Percentiles rank a stretch among this genome's conserved stretches.
Conservation (phyloP, 2,888 invertebrate species). For the Drosophila antonietae region DNA sequence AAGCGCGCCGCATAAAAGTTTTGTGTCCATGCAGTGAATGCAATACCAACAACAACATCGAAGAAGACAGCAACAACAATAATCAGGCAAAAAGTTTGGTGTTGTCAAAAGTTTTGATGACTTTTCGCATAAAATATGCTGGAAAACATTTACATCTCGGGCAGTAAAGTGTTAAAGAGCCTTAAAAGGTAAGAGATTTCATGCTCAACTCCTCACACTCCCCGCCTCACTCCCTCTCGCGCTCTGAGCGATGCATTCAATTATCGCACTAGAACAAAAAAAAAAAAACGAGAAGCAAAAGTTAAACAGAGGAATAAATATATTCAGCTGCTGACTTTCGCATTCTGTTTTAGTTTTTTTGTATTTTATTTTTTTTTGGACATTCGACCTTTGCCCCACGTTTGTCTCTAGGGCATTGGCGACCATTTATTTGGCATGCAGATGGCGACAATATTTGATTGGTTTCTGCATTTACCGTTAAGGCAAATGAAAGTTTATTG, state of each 20-base stretch:
- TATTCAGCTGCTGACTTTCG: conserved; percentile 19
- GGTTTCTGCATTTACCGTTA: conserved; percentile 32
- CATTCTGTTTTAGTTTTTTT: background rate
- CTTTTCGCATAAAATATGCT: conserved; percentile 70
- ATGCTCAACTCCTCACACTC: background rate
- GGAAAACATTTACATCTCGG: conserved; percentile 64
- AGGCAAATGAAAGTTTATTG: conserved; percentile 29
- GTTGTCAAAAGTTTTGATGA: conserved; percentile 62
- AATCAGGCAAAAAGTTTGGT: conserved; percentile 49
- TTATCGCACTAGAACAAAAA: conserved; percentile 42
- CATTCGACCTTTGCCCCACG: conserved; percentile 10
- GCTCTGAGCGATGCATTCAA: conserved; percentile 70
- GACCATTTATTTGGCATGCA: conserved; percentile 43
- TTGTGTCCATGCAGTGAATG: conserved; percentile 47
- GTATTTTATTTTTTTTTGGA: conserved; percentile 1
- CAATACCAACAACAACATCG: conserved; percentile 41
- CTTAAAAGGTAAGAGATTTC: conserved; percentile 61
- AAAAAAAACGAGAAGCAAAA: conserved; percentile 4
- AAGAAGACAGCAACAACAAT: conserved; percentile 17
- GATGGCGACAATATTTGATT: conserved; percentile 47
- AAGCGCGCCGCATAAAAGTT: conserved; percentile 39
- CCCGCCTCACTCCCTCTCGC: conserved; percentile 7
- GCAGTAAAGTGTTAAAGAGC: conserved; percentile 64
- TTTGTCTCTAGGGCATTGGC: conserved; percentile 23
- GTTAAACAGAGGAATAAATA: conserved; percentile 15